Percentiles rank a stretch among this genome's conserved stretches.
These are phyloP conservation scores for Antheraea mylitta DNA, from an alignment of 1,140 invertebrate genomes.

Conservation along the genomic window DNA sequence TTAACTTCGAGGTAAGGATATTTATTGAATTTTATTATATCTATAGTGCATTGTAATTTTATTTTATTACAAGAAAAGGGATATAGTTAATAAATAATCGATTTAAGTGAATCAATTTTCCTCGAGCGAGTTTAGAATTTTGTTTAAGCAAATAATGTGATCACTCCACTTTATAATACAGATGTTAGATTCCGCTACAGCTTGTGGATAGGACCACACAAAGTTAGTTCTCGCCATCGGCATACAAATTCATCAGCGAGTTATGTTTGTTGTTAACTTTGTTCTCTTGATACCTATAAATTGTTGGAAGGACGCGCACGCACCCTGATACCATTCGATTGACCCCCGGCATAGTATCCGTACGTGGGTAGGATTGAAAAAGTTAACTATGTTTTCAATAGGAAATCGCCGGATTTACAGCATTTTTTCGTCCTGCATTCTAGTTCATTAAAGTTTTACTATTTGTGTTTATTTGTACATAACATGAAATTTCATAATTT, in stretches of 20 bases:
- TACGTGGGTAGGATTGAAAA: background rate
- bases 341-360: background rate
- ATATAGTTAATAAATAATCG: too few relatives aligned
- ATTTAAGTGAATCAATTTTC: too few relatives aligned
- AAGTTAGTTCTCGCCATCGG: slow-evolving; percentile 25
- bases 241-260: slow-evolving; percentile 41
- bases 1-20: too few relatives aligned
- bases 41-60: too few relatives aligned
- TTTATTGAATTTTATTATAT: too few relatives aligned
- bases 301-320: slow-evolving; percentile 12
- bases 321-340: background rate
- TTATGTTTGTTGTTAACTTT: slow-evolving; percentile 45
- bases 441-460: too few relatives aligned
- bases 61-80: too few relatives aligned
- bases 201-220: slow-evolving; percentile 9
- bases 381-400: background rate
- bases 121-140: too few relatives aligned
- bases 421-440: background rate
- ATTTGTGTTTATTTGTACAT: too few relatives aligned
- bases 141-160: too few relatives aligned
- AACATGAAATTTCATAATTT: too few relatives aligned
- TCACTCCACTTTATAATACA: too few relatives aligned
- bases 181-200: slow-evolving; percentile 9
- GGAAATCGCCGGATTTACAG: background rate
- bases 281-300: slow-evolving; percentile 39